Base-by-base conservation (phyloP, 2,113 vertebrate species). In the Paratilapia polleni region DNA sequence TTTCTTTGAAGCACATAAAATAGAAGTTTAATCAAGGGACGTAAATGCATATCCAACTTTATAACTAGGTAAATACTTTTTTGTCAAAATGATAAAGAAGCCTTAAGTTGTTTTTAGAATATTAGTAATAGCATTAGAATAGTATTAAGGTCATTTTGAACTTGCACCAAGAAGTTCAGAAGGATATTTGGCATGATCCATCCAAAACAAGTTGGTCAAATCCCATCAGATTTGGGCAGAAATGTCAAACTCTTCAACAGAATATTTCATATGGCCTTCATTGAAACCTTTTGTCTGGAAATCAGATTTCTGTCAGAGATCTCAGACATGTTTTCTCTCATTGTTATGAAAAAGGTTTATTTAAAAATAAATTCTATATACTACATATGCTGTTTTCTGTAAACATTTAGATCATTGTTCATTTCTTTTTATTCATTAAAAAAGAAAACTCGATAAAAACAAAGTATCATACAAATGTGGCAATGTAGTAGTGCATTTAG, bases 161-260 rank as follows among this genome's bases (percentile, higher is more conserved):
- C 57, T 24, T 79, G 34, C 47, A 79, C 24, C 81, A 41, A 54
- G 75, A 77, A n/a, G 17, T 58, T 73, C 24, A 66, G 62, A 68
- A 11, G 28, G 54, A 76, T 52, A 87, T 84, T 81, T 84, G 3
- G 77, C 43, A 19, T 77, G 28, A 83, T 64, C 41, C 31, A 61
- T 62, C n/a, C 38, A 63, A 77, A 82, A 61, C 62, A 61, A 47
- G 77, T 38, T 28, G 77, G 59, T 63, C 24, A 80, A 78, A 68
- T 78, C 78, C 75, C 84, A 38, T n/a, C 17, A 77, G 79, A 82
- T 74, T 80, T 83, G 20, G 28, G 24, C 49, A 24, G 77, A 92
- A 91, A 91, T 87, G 87, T 89, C 87, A 89, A 38, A 52, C 49
- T 83, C 64, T 78, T 81, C 73, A 66, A 68, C 81, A 86, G 87